phyloP scores from a whole-genome alignment of 2,797 vertebrate genomes.

The Pseudopleuronectes americanus region DNA sequence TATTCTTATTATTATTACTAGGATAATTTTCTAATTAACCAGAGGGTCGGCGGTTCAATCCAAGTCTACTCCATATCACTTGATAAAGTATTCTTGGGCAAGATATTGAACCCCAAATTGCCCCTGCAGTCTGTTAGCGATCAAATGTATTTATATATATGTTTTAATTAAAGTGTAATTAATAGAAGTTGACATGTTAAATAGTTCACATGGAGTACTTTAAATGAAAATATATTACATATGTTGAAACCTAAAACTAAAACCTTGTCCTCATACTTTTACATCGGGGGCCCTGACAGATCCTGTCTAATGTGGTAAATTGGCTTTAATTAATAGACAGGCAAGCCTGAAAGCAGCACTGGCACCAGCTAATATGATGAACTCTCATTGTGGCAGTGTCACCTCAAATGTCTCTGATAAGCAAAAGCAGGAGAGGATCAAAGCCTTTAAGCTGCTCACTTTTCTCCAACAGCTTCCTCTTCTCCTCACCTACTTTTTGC shows the following conservation, averaged over 20 bases:
- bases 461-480: conserved; percentile 26
- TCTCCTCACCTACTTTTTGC: conserved; percentile 3
- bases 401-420: conserved; percentile 89
- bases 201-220: too few species aligned
- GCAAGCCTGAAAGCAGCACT: conserved; percentile 68
- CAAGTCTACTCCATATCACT: too few species aligned
- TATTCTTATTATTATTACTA: too few species aligned
- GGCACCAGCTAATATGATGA: conserved; percentile 84
- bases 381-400: conserved; percentile 88
- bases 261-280: neutral
- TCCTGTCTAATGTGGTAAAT: conserved; percentile 9
- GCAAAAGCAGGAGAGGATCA: conserved; percentile 84
- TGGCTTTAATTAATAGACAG: conserved; percentile 36
- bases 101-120: too few species aligned
- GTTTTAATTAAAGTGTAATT: too few species aligned
- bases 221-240: too few species aligned
- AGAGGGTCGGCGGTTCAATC: too few species aligned
- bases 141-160: too few species aligned
- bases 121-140: too few species aligned
- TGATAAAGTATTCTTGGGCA: too few species aligned
- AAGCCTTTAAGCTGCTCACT: conserved; percentile 85
- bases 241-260: neutral
- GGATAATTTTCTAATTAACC: too few species aligned
- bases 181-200: too few species aligned
- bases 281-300: conserved; percentile 1